These are phyloP conservation scores for Patella caerulea DNA, from an alignment of 2,888 invertebrate species.

Conservation along the genomic window DNA sequence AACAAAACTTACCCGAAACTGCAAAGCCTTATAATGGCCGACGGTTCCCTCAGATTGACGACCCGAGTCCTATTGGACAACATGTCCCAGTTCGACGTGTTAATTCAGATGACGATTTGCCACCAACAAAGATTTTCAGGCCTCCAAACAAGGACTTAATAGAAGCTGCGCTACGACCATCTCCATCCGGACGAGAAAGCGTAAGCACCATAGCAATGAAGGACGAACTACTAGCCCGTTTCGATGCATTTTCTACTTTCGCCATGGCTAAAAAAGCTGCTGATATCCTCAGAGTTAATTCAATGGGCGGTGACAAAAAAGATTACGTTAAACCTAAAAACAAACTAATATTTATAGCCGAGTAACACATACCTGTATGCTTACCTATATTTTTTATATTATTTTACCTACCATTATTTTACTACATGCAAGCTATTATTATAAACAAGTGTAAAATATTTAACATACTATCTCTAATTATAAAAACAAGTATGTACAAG, in stretches of 20 bases:
- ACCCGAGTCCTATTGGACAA: neutral
- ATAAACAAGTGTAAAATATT: no score
- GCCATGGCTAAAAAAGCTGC: constrained; percentile 26
- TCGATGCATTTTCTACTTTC: constrained; percentile 25
- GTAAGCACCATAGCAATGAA: constrained; percentile 19
- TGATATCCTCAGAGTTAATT: constrained; percentile 14
- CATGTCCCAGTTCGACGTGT: neutral
- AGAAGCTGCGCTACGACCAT: neutral
- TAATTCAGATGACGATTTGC: neutral
- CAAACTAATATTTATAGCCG: constrained; percentile 25
- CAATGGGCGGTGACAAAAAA: constrained; percentile 1
- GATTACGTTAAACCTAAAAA: constrained; percentile 17
- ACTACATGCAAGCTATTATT: no score
- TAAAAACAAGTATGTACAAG: no score
- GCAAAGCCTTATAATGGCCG: neutral
- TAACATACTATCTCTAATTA: no score
- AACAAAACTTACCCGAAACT: neutral
- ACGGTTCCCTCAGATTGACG: neutral
- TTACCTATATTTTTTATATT: no score
- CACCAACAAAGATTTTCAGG: neutral
- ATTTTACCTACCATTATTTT: no score
- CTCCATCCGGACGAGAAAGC: constrained; percentile 21
- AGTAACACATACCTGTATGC: neutral
- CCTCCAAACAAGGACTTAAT: neutral
- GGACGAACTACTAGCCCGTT: constrained; percentile 22